Evolutionary conservation across 1,140 invertebrate genomes (phyloP).

Genomic region (Platyura marginata): DNA sequence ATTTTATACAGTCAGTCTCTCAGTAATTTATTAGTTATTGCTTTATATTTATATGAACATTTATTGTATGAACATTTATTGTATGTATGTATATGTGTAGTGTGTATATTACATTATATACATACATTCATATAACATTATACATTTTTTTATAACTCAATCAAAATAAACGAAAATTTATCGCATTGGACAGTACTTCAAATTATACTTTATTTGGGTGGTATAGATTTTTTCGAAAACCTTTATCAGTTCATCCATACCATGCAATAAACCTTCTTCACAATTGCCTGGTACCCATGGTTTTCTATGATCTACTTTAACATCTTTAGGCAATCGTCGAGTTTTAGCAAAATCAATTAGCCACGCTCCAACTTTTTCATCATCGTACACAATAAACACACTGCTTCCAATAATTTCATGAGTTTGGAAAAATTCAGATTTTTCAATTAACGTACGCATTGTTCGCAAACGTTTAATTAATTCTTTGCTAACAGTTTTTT

Average conservation of each 20-base stretch:
- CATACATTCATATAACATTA: no score
- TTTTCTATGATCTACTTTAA: slow-evolving; percentile 51
- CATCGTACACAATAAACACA: slow-evolving; percentile 85
- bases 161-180: no score
- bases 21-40: no score
- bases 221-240: slow-evolving; percentile 19
- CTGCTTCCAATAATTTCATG: slow-evolving; percentile 93
- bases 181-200: no score
- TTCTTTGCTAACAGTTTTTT: slow-evolving; percentile 41
- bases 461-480: slow-evolving; percentile 56
- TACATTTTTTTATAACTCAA: no score
- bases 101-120: no score
- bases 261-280: slow-evolving; percentile 84
- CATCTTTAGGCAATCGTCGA: slow-evolving; percentile 45
- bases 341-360: slow-evolving; percentile 95
- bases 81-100: no score
- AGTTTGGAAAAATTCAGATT: slow-evolving; percentile 68
- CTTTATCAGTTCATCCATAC: slow-evolving; percentile 67
- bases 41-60: no score
- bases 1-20: no score
- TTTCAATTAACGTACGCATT: slow-evolving; percentile 60
- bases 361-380: slow-evolving; percentile 73
- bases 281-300: slow-evolving; percentile 80
- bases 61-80: no score
- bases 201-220: neutral